phyloP scores from a whole-genome alignment of 2,113 vertebrate species.

The Pachycephala philippinensis region DNA sequence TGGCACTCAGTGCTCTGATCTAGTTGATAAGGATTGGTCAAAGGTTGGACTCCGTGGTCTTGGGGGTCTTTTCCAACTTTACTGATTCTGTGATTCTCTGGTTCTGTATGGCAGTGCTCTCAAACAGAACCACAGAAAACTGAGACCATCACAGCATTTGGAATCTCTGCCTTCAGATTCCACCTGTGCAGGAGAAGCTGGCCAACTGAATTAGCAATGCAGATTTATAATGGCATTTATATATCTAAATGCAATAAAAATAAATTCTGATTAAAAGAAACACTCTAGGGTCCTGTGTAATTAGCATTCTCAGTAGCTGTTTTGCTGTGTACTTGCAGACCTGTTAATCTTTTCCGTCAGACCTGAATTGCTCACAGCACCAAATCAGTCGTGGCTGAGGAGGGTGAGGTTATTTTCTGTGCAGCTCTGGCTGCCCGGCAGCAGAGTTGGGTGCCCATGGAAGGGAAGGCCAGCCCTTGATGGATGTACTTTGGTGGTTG shows the following conservation, averaged over 20 bases:
- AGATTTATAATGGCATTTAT: not conserved
- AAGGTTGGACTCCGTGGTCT: not conserved
- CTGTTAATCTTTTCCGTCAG: not conserved
- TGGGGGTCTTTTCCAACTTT: not conserved
- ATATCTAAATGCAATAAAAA: conserved; percentile 18
- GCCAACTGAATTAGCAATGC: not conserved
- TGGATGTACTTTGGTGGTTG: not conserved
- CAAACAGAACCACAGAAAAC: not conserved
- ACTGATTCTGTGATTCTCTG: not conserved
- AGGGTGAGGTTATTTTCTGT: not conserved
- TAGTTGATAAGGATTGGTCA: not conserved
- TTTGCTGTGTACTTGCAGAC: conserved; percentile 8
- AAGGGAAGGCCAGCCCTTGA: not conserved
- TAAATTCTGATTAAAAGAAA: conserved; percentile 32
- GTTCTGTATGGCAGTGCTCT: not conserved
- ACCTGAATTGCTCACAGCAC: not conserved
- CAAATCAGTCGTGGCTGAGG: not conserved
- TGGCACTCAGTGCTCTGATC: not conserved
- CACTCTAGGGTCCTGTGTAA: not conserved
- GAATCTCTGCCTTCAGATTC: not conserved
- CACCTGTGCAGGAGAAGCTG: not conserved
- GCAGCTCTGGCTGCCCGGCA: not conserved
- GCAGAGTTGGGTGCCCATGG: not conserved
- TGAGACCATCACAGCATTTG: not conserved
- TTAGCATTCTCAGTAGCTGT: not conserved